Evolutionary conservation across 2,113 vertebrate species (phyloP), one percentile per base, ranked within the genome.

Genomic region (Phylloscopus whistleri): DNA sequence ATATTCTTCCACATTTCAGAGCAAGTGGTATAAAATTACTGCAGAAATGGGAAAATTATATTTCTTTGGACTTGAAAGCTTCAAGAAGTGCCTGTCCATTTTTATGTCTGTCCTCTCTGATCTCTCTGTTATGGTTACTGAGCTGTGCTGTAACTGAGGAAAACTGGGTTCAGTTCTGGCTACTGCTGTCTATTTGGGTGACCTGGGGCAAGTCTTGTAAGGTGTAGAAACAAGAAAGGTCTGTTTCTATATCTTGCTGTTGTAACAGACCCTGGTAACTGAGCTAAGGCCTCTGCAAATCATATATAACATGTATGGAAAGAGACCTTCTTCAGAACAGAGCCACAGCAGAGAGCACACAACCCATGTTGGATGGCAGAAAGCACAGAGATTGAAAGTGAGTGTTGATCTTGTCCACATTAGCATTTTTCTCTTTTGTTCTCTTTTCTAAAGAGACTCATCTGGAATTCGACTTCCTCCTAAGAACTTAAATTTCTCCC

Each of bases 291-390:
- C 16, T 31, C 27, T 73, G 10, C 24, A 69, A 60, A 46, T 28
- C 0, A 2, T 8, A 28, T 14, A 7, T 41, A 52, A 41, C 0
- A 0, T 21, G 7, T 16, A 9, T 60, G 24, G 84, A 53, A n/a
- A 15, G 13, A 4, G 24, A 44, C 13, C 28, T 68, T 37, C 37
- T 16, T 23, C 68, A 77, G 43, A 52, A 39, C 16, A 44, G 18
- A 66, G 37, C 13, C 51, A n/a, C 33, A 41, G 14, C 37, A 70
- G 56, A 39, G 23, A 62, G 22, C 19, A 21, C 7, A 7, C 27
- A 70, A 37, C 33, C 39, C 56, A 1, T 1, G 9, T 3, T 46
- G 53, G 26, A 11, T 33, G 55, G 14, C 46, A 84, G 53, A 26
- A 69, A 85, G 43, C 16, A 26, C 24, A 21, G 48, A 56, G 22